phyloP scores from a whole-genome alignment of 2,888 invertebrate genomes.

The Thymelicus lineola region DNA sequence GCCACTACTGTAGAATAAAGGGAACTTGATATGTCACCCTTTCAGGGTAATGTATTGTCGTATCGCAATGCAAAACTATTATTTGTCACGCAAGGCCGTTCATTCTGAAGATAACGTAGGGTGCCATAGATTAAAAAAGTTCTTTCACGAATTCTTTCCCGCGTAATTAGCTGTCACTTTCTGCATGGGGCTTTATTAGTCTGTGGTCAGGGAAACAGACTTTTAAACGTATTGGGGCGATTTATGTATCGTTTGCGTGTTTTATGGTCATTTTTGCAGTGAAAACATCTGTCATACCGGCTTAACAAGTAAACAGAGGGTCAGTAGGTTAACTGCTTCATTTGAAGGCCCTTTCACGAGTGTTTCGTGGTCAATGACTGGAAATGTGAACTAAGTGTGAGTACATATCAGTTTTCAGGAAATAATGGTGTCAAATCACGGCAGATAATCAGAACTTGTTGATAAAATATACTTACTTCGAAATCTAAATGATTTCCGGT shows the following conservation, averaged over 20 bases:
- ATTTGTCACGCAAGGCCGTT: slow-evolving; percentile 68
- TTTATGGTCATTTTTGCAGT: slow-evolving; percentile 59
- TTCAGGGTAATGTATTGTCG: slow-evolving; percentile 45
- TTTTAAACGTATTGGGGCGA: slow-evolving; percentile 52
- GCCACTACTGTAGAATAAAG: slow-evolving; percentile 27
- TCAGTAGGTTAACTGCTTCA: slow-evolving; percentile 69
- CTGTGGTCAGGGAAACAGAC: slow-evolving; percentile 38
- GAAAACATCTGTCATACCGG: slow-evolving; percentile 73
- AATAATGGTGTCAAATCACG: background rate
- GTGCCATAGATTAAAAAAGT: slow-evolving; percentile 35
- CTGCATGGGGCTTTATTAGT: slow-evolving; percentile 31
- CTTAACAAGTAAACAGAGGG: slow-evolving; percentile 58
- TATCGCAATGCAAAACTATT: slow-evolving; percentile 53
- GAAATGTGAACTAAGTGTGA: slow-evolving; percentile 43
- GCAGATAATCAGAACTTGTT: background rate
- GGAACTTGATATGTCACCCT: slow-evolving; percentile 36
- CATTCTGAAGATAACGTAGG: slow-evolving; percentile 37
- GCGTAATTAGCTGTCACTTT: slow-evolving; percentile 34
- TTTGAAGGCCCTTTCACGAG: slow-evolving; percentile 55
- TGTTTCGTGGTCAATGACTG: slow-evolving; percentile 54
- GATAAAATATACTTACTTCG: too few species aligned
- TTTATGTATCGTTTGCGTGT: slow-evolving; percentile 67
- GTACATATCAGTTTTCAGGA: background rate
- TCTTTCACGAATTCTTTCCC: slow-evolving; percentile 26
- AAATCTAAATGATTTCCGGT: too few species aligned